Evolutionary conservation across 2,113 vertebrate genomes (phyloP), one percentile per base, ranked within the genome.

Genomic region (Epinephelus lanceolatus): DNA sequence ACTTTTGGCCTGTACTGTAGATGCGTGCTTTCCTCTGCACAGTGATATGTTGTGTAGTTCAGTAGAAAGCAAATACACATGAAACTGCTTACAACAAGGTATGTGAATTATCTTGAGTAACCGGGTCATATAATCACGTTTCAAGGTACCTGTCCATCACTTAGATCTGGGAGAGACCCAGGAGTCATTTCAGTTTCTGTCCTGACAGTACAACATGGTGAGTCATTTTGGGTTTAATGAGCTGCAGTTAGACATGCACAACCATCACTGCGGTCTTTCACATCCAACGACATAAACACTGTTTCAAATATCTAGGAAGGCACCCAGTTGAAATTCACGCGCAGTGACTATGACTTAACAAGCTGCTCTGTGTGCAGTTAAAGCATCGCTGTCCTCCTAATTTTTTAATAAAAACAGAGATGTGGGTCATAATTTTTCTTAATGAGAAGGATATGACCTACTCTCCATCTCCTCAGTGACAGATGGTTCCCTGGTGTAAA

Each of bases 401-500:
- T 75, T 67, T 27, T 49, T 49, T 80, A 81, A 75, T 76, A 87
- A 81, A 81, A 86, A 76, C 51, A 71, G 45, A 56, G 37, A 66
- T 55, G 62, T 45, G 53, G 49, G 62, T 72, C 42, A 74, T 86
- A 56, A 72, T 86, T 76, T 76, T 71, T 82, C 80, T 67, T 84
- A 83, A 91, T 78, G 84, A 86, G 80, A 30, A 51, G 81, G 84
- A 79, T 49, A 51, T 2, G 57, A 66, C 37, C 52, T n/a, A 63
- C 33, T 42, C 27, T 72, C 23, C 56, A 21, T 76, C 68, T 71
- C 61, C 57, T 14, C 23, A 3, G 80, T 25, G 76, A 81, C 73
- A 66, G 80, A 87, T 69, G 72, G 33, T n/a, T 71, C 71, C 70
- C 84, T 30, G 51, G 79, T 71, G 78, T 83, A 80, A 87, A 88